Evolutionary conservation across 2,888 invertebrate genomes (phyloP), one percentile per base, ranked within the genome.

Genomic region (Yponomeuta evonymella): DNA sequence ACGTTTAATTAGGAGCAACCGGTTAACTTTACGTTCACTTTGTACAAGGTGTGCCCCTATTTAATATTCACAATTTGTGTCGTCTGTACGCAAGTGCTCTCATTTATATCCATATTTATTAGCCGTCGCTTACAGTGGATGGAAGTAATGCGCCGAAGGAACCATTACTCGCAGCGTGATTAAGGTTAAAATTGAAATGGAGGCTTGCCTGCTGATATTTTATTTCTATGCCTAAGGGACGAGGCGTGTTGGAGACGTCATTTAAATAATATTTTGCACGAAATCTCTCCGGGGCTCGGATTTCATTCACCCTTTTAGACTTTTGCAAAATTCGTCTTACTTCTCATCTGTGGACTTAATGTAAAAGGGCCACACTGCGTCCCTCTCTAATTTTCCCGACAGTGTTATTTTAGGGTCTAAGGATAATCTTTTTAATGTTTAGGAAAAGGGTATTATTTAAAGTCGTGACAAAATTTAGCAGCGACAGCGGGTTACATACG

Each of bases 211-310:
- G 71, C 74, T 76, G 74, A 79, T 82, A 81, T 84, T 84, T 82
- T 82, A 85, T 83, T 83, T 78, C 77, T 74, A 75, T 78, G 76
- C 79, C 79, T 79, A 75, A 82, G 79, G 79, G 78, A 58, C 51
- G 51, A 43, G 67, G 23, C 51, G 43, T 62, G 51, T 29, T 73
- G 78, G 77, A 77, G 80, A 78, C 76, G 79, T 79, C 81, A 80
- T 83, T 82, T 81, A 81, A 86, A 86, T 82, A 85, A 86, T 83
- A 83, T 86, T 83, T 81, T 78, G 72, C 72, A 80, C 79, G 76
- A 78, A 82, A 79, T 78, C 80, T 76, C 77, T 75, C 72, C 76
- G 74, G 76, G 76, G 75, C 77, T 81, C 79, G 77, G 75, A 79
- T 83, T 82, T 79, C 78, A 78, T 72, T 72, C 75, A 75, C 72